Evolutionary conservation across 2,797 vertebrate species (phyloP), one percentile per base, ranked within the genome.

Genomic region (Poecilia gillii): DNA sequence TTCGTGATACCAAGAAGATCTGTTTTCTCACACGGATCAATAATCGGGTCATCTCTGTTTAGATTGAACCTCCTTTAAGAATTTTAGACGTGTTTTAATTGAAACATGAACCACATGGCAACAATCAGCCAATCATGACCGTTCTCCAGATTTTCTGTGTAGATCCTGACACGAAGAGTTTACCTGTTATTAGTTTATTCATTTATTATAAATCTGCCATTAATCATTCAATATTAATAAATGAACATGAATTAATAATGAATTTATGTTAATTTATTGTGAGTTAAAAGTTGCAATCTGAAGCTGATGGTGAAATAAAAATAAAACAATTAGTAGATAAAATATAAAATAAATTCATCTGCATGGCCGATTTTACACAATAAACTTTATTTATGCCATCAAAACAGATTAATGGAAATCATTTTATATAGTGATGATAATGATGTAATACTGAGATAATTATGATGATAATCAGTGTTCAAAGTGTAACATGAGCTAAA

Each of bases 1-100:
- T 91, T 91, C 64, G 79, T 90, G 78, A 75, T 89, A 82, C 84
- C 73, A 0, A 2, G 20, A 2, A 28, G 28, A 76, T 83, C 82
- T 23, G 39, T 53, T 78, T 25, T 11, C 1, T 0, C 59, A 68
- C 45, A 28, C 45, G 6, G 84, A 81, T 87, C 4, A 85, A 79
- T 83, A 74, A 73, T 75, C 46, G 57, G 46, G 45, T 79, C 7
- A 3, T 28, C 31, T 78, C n/a, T 25, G n/a, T n/a, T 18, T 43
- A 6, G 14, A 12, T 25, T 7, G 6, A 6, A 74, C 31, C 13
- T 33, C 28, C n/a, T 33, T 6, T 16, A 31, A 14, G 57, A 59
- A 12, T 9, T 12, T 53, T n/a, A 55, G 57, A 31, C 4, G 25
- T 57, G 28, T 31, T 59, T 57, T 59, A 6, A 16, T 14, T 41